Conservation (phyloP, 2,797 vertebrate genomes). For the Lacerta viridis region DNA sequence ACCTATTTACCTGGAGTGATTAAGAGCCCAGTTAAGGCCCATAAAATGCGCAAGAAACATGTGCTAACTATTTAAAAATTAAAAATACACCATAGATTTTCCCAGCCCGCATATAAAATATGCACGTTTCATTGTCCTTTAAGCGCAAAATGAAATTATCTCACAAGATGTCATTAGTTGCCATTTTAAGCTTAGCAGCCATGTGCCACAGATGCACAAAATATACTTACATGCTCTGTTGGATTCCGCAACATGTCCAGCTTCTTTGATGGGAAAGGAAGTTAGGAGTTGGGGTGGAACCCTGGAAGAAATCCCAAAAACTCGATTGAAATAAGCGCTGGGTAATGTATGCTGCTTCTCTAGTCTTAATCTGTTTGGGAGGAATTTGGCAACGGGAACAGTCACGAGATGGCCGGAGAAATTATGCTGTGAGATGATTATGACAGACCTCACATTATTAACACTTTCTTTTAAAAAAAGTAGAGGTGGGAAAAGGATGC, state of each 20-base stretch:
- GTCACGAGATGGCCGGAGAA: background rate
- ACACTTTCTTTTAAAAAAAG: background rate
- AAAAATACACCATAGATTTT: accelerated
- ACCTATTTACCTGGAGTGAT: too few relatives aligned
- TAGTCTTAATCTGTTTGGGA: background rate
- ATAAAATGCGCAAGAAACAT: background rate
- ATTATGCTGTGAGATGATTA: background rate
- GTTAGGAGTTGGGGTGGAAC: background rate
- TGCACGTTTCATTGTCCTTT: background rate
- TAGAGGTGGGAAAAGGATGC: background rate
- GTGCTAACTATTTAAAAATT: background rate
- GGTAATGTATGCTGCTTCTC: background rate
- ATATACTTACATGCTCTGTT: accelerated
- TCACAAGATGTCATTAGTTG: background rate
- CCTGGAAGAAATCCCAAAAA: background rate
- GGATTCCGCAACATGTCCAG: accelerated
- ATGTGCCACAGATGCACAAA: background rate
- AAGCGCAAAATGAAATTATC: background rate
- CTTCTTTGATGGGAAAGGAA: accelerated
- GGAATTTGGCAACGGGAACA: background rate
- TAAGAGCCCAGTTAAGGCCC: too few relatives aligned
- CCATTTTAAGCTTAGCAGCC: background rate
- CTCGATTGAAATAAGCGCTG: accelerated
- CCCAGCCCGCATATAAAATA: background rate
- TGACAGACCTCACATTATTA: background rate